Evolutionary conservation across 2,797 vertebrate genomes (phyloP).

Genomic region (Myiotriccus ornatus): DNA sequence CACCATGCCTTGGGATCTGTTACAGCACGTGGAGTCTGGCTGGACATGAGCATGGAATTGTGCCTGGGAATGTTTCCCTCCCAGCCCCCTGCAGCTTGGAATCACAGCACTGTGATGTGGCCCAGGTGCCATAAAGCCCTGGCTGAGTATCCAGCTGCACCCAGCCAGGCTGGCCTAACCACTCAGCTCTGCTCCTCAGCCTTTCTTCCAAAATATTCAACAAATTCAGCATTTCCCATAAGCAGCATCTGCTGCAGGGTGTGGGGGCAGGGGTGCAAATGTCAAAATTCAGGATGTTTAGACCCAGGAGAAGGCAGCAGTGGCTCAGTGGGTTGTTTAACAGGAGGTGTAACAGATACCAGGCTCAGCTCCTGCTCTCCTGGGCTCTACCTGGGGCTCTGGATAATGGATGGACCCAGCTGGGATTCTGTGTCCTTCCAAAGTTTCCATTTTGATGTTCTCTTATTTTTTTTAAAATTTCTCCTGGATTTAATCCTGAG

Average conservation of each 20-base stretch:
- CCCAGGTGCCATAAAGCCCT: not conserved
- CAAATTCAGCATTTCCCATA: rapidly evolving
- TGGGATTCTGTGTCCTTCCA: not conserved
- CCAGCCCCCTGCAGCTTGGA: not conserved
- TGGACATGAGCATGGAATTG: not conserved
- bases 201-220: too few species aligned
- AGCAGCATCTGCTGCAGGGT: not conserved
- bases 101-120: not conserved
- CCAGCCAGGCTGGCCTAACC: not conserved
- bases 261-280: not conserved
- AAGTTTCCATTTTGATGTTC: not conserved
- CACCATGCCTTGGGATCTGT: not conserved
- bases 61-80: not conserved
- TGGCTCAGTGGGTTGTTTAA: not conserved
- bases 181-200: not conserved
- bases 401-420: not conserved
- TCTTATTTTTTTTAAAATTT: not conserved
- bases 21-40: not conserved
- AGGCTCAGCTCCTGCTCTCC: not conserved
- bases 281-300: not conserved
- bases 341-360: not conserved
- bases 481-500: not conserved
- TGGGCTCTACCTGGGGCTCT: not conserved
- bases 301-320: not conserved
- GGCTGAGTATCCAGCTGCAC: not conserved